These are phyloP conservation scores for Tamandua tetradactyla DNA, from an alignment of 2,797 vertebrate genomes.

Conservation along the genomic window DNA sequence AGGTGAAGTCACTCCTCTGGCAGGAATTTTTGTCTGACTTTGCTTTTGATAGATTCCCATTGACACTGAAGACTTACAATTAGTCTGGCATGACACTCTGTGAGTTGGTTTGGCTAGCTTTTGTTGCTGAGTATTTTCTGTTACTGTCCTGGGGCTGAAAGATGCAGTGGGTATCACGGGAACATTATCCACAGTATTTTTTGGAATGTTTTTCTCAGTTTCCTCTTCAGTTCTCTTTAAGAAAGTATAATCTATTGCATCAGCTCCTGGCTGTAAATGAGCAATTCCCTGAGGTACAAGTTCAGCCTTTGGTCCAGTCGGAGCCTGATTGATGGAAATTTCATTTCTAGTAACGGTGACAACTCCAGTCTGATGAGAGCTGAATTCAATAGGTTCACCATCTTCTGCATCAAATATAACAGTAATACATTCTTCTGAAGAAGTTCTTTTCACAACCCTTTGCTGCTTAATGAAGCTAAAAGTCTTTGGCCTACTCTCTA, in stretches of 20 bases:
- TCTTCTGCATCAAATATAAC: constrained; percentile 91
- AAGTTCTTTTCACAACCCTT: constrained; percentile 86
- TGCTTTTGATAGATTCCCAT: constrained; percentile 83
- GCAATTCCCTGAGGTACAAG: constrained; percentile 86
- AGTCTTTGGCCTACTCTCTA: constrained; percentile 86
- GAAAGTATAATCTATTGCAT: constrained; percentile 83
- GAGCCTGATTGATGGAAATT: constrained; percentile 80
- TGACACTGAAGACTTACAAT: constrained; percentile 81
- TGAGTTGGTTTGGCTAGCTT: constrained; percentile 86
- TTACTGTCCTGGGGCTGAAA: constrained; percentile 78
- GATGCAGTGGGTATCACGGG: constrained; percentile 80
- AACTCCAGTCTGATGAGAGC: constrained; percentile 86
- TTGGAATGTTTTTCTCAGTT: constrained; percentile 80
- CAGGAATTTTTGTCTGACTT: constrained; percentile 88
- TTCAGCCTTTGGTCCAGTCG: constrained; percentile 79
- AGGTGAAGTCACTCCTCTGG: constrained; percentile 88
- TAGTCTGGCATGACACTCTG: constrained; percentile 82
- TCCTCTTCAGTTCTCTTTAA: constrained; percentile 87
- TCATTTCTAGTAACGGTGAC: constrained; percentile 84
- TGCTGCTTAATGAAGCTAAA: constrained; percentile 89
- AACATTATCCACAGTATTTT: constrained; percentile 72
- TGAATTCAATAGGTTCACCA: constrained; percentile 90
- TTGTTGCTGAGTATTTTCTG: constrained; percentile 83
- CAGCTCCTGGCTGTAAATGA: constrained; percentile 83
- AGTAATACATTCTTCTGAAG: constrained; percentile 91